Conservation (phyloP, 2,797 vertebrate genomes). For the Gymnopithys bicolor region DNA sequence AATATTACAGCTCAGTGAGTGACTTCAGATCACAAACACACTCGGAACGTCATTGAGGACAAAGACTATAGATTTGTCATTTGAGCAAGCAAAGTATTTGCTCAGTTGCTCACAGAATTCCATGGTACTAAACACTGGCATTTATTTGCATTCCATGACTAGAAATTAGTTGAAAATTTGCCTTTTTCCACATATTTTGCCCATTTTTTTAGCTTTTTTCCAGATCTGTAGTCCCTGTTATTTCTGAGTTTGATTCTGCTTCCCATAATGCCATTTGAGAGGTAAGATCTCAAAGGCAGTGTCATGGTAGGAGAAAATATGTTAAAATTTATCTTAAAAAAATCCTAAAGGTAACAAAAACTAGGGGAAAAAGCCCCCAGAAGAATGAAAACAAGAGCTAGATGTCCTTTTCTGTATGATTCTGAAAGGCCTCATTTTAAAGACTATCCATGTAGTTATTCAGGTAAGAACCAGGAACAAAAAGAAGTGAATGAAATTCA, state of each 20-base stretch:
- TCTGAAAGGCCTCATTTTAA: not conserved
- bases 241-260: not conserved
- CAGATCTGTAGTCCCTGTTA: not conserved
- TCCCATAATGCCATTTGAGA: not conserved
- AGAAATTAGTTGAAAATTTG: not conserved
- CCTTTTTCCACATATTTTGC: not conserved
- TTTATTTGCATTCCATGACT: not conserved
- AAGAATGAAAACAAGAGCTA: not conserved
- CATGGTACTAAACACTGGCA: not conserved
- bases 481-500: not conserved
- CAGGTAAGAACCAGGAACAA: not conserved
- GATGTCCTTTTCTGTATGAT: not conserved
- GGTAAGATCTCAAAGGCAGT: not conserved
- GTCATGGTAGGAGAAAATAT: not conserved
- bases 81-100: not conserved
- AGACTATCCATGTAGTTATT: not conserved
- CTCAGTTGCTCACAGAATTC: not conserved
- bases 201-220: not conserved
- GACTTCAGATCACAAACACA: not conserved
- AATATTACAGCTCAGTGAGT: not conserved
- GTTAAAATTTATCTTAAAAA: not conserved
- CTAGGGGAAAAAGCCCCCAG: rapidly evolving
- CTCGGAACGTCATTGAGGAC: not conserved
- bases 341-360: not conserved
- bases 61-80: not conserved